phyloP scores from a whole-genome alignment of 1,140 invertebrate genomes.

The Phocides pigmalion region DNA sequence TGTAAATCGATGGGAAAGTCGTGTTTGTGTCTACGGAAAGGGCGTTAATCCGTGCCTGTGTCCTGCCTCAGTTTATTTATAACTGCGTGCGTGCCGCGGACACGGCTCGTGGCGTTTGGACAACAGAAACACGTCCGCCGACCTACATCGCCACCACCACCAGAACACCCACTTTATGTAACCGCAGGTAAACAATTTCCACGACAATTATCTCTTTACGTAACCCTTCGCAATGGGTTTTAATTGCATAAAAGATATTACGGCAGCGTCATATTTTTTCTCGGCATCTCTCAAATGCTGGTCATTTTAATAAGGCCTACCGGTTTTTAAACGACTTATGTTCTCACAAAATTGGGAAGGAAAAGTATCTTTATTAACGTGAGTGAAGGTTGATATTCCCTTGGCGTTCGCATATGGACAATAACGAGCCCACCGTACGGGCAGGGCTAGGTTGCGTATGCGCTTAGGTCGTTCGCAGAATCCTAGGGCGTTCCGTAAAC shows the following conservation, averaged over 20 bases:
- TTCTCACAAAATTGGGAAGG: too few relatives aligned
- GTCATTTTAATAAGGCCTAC: constrained; percentile 37
- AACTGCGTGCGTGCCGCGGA: constrained; percentile 11
- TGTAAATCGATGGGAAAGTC: constrained; percentile 29
- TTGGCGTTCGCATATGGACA: constrained; percentile 6
- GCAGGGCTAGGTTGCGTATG: constrained; percentile 34
- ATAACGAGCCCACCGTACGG: constrained; percentile 19
- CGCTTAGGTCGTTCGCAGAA: constrained; percentile 45
- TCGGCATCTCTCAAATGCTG: constrained; percentile 42
- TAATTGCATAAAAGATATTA: constrained; percentile 51
- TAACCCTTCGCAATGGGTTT: constrained; percentile 46
- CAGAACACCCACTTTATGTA: constrained; percentile 22
- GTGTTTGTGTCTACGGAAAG: constrained; percentile 15
- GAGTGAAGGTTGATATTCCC: background rate
- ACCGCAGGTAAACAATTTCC: constrained; percentile 36
- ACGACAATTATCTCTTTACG: constrained; percentile 47
- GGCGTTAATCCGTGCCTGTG: constrained; percentile 23
- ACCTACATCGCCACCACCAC: constrained; percentile 12
- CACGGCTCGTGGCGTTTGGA: constrained; percentile 24
- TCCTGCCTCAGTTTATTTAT: constrained; percentile 12
- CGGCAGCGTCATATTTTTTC: constrained; percentile 38
- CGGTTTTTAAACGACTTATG: background rate
- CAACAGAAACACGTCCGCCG: constrained; percentile 26
- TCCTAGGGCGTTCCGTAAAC: constrained; percentile 46
- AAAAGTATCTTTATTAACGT: constrained; percentile 4